Evolutionary conservation across 2,113 vertebrate genomes (phyloP).

Genomic region (Salvelinus namaycush): DNA sequence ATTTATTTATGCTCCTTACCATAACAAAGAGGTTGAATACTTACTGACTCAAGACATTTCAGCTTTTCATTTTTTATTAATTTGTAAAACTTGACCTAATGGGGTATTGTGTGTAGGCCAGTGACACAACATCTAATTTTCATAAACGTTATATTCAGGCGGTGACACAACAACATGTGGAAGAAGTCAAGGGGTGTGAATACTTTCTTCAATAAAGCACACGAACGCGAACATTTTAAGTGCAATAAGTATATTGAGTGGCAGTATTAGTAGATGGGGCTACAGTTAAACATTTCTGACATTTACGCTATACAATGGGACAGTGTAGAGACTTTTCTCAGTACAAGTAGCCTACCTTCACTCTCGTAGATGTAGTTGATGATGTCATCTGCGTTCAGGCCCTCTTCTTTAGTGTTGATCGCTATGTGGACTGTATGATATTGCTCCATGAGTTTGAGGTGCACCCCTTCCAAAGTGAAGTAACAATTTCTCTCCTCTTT

Average conservation of each 20-base stretch:
- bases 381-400: constrained; percentile 80
- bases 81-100: no score
- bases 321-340: neutral
- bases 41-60: no score
- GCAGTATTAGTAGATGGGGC: neutral
- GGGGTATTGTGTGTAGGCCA: no score
- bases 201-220: neutral
- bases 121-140: no score
- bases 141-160: no score
- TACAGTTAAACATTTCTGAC: neutral
- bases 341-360: constrained; percentile 60
- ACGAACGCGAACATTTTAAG: neutral
- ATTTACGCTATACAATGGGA: neutral
- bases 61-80: no score
- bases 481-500: constrained; percentile 87
- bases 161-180: no score
- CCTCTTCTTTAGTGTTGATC: constrained; percentile 70
- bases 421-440: constrained; percentile 63
- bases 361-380: constrained; percentile 75
- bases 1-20: no score
- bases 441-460: constrained; percentile 75
- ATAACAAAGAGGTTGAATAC: no score
- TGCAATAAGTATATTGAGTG: neutral
- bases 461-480: constrained; percentile 92
- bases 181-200: no score